Evolutionary conservation across 2,888 invertebrate species (phyloP).

Genomic region (Apomyelois bistriatella): DNA sequence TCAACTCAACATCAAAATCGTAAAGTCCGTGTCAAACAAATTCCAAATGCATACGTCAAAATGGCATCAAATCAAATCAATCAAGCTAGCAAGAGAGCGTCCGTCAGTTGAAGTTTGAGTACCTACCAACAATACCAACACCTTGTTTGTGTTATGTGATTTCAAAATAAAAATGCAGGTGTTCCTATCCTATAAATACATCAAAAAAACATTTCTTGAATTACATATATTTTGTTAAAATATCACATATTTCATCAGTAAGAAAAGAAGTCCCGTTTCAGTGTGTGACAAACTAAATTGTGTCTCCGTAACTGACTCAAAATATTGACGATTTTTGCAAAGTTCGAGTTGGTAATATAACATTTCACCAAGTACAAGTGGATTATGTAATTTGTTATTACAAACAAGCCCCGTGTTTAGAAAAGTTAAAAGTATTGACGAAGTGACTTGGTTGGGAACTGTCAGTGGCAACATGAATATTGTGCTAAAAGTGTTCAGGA

Average conservation of each 20-base stretch:
- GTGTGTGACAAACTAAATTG: conserved; percentile 13
- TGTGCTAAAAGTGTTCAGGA: conserved; percentile 58
- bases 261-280: neutral
- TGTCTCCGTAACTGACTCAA: conserved; percentile 54
- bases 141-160: neutral
- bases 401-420: conserved; percentile 13
- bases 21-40: neutral
- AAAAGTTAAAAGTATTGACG: conserved; percentile 21
- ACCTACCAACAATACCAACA: no score
- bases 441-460: conserved; percentile 22
- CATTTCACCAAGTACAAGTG: conserved; percentile 12
- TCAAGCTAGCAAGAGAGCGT: conserved; percentile 22
- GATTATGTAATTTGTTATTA: conserved; percentile 19
- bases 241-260: neutral
- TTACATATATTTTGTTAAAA: no score
- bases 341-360: conserved; percentile 10
- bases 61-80: conserved; percentile 11
- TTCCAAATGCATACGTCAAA: neutral
- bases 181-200: no score
- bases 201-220: no score
- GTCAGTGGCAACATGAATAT: conserved; percentile 56
- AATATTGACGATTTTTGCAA: conserved; percentile 45
- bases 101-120: conserved; percentile 36
- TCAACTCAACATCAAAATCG: no score
- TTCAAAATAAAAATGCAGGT: no score